These are phyloP conservation scores for Hedya salicella DNA, from an alignment of 2,888 invertebrate species.

Conservation along the genomic window DNA sequence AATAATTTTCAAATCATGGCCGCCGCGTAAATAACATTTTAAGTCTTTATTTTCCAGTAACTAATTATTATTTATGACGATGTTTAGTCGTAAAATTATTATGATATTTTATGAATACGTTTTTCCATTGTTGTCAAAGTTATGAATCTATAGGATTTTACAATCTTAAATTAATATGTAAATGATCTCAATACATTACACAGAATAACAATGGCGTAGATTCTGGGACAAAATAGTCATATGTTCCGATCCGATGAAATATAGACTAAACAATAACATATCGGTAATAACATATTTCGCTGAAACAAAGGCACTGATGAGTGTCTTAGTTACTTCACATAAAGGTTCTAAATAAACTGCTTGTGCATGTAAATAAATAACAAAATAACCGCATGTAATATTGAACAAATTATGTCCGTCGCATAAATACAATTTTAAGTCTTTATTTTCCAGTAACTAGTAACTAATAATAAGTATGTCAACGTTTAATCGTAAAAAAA, in stretches of 20 bases:
- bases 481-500: too few relatives aligned
- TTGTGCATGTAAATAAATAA: too few relatives aligned
- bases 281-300: neutral
- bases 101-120: neutral
- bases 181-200: too few relatives aligned
- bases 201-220: neutral
- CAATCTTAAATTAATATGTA: neutral
- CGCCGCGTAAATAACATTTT: neutral
- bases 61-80: neutral
- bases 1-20: neutral
- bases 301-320: neutral
- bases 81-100: slow-evolving; percentile 15
- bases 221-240: neutral
- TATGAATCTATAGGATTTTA: neutral
- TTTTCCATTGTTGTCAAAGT: neutral
- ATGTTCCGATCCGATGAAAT: neutral
- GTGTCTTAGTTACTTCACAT: too few relatives aligned
- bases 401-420: too few relatives aligned
- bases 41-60: slow-evolving; percentile 6
- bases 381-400: too few relatives aligned
- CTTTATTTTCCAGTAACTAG: too few relatives aligned
- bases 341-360: too few relatives aligned
- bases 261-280: neutral
- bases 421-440: too few relatives aligned
- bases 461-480: too few relatives aligned